Evolutionary conservation across 2,797 vertebrate genomes (phyloP), one percentile per base, ranked within the genome.

Genomic region (Valencia hispanica): DNA sequence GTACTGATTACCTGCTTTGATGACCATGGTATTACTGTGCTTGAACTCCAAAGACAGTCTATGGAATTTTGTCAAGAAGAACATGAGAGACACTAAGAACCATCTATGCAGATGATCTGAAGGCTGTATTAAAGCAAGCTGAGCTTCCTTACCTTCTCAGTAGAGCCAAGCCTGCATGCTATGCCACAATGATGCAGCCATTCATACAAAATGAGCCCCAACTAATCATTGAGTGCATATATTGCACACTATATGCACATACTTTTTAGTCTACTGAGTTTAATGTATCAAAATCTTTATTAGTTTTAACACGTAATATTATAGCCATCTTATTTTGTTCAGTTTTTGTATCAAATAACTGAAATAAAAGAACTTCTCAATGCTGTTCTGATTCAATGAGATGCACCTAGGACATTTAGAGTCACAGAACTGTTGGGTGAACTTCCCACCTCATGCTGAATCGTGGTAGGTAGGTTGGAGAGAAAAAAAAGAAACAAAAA

Each of bases 401-500:
- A 27, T 43, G 39, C 39, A 53, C 78, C 80, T 25, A 22, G 70
- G 74, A 79, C 70, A 71, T 84, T 71, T 34, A 41, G 27, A 51
- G 45, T 74, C 69, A 68, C 18, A 69, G 79, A 81, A 76, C 70
- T 53, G 79, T 85, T 76, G 75, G 82, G 86, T 85, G 85, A 85
- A 86, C 79, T 74, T 81, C 69, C 74, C 70, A 41, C 66, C 57
- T 57, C 72, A 69, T 74, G 61, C 70, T 75, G 83, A 86, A 76
- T 84, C 84, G 93, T 81, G 34, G 48, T 72, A 70, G 61, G 30
- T 79, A 5, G 75, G 81, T 85, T 78, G 14, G 39, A 25, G 25
- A 84, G 81, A 82, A 85, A 87, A 84, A 79, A 83, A 87, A 88
- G 80, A 87, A 93, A 86, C 45, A n/a, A 86, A 82, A 89, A 88